Conservation (phyloP, 2,113 vertebrate species). For the Lophotis ruficrista region DNA sequence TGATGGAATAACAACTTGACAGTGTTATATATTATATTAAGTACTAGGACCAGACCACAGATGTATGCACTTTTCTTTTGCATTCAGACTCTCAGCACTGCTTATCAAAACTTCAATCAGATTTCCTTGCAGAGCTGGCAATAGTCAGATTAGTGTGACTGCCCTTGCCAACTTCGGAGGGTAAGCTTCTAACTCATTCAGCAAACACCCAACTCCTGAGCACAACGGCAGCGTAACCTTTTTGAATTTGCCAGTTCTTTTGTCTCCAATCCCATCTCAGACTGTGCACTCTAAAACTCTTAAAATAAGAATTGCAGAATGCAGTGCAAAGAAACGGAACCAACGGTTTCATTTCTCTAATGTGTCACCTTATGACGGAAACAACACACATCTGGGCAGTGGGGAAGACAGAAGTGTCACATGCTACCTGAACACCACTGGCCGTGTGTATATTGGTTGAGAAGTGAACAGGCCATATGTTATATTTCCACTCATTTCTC, state of each 20-base stretch:
- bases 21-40: background rate
- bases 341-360: constrained; percentile 22
- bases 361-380: background rate
- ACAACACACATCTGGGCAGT: background rate
- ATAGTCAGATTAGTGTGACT: background rate
- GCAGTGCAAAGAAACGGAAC: constrained; percentile 51
- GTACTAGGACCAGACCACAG: background rate
- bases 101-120: background rate
- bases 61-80: background rate
- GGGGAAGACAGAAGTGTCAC: constrained; percentile 12
- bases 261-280: background rate
- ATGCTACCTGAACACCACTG: background rate
- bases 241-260: background rate
- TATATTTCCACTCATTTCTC: constrained; percentile 10
- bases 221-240: background rate
- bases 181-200: background rate
- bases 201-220: background rate
- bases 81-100: background rate
- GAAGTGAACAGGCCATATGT: background rate
- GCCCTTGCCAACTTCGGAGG: background rate
- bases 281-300: background rate
- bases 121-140: background rate
- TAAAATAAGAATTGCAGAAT: constrained; percentile 20
- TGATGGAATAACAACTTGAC: background rate
- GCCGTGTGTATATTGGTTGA: background rate